Conservation (phyloP, 2,888 invertebrate species). For the Drosophila hamatofila region DNA sequence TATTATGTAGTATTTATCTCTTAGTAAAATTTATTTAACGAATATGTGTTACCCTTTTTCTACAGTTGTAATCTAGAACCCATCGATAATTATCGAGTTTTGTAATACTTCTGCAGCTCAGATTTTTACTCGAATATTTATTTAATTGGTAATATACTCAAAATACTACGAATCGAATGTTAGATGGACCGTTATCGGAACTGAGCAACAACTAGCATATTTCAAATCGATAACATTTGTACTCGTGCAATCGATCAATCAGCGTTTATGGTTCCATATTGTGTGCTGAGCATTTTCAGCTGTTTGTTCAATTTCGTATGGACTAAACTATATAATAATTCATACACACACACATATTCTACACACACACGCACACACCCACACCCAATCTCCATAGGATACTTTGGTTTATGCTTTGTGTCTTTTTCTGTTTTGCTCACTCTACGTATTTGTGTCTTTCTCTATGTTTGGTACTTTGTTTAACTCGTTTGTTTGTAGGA, state of each 20-base stretch:
- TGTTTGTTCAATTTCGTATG: slow-evolving; percentile 52
- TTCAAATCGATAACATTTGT: slow-evolving; percentile 4
- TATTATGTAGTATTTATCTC: neutral
- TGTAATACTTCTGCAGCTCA: neutral
- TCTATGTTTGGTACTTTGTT: slow-evolving; percentile 45
- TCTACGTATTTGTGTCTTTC: slow-evolving; percentile 20
- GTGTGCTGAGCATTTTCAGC: slow-evolving; percentile 60
- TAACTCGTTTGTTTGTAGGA: slow-evolving; percentile 19
- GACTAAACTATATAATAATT: slow-evolving; percentile 4
- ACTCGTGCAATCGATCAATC: neutral
- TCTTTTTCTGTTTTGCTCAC: slow-evolving; percentile 21
- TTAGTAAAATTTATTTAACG: neutral
- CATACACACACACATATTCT: neutral
- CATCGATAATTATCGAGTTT: neutral
- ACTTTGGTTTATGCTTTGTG: slow-evolving; percentile 47
- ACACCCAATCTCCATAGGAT: slow-evolving; percentile 25
- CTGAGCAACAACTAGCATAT: neutral
- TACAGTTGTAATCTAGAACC: neutral
- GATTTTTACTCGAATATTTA: neutral
- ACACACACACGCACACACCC: slow-evolving; percentile 12
- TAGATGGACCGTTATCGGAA: neutral
- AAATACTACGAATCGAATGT: neutral
- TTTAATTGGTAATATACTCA: neutral
- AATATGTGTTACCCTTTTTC: neutral
- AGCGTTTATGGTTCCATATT: slow-evolving; percentile 42